These are phyloP conservation scores for Nasua narica DNA, from an alignment of 2,797 vertebrate genomes.

Conservation along the genomic window DNA sequence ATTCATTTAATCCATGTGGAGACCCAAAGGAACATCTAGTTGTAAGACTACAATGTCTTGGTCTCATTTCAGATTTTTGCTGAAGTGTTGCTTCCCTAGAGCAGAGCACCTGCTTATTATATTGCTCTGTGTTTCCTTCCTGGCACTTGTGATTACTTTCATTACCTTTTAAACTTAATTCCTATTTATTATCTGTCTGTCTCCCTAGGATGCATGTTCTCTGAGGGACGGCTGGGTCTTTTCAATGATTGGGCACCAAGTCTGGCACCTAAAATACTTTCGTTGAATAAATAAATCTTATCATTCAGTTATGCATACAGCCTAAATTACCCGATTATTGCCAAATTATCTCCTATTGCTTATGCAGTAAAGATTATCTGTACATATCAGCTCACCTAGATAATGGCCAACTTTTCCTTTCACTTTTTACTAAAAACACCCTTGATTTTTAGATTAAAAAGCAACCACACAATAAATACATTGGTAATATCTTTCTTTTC, in stretches of 20 bases:
- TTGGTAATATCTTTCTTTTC: background rate
- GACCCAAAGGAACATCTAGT: background rate
- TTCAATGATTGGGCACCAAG: background rate
- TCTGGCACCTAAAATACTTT: background rate
- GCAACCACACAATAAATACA: background rate
- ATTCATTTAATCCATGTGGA: background rate
- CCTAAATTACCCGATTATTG: background rate
- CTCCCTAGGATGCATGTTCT: background rate
- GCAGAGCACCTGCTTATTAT: no score
- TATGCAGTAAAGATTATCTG: background rate
- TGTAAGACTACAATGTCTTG: background rate
- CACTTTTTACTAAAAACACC: background rate
- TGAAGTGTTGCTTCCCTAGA: background rate
- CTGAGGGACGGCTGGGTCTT: background rate
- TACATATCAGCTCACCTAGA: background rate
- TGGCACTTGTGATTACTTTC: background rate
- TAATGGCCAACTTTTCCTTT: slow-evolving; percentile 13
- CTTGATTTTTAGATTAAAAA: slow-evolving; percentile 25
- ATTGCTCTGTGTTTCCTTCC: background rate
- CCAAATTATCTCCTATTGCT: background rate
- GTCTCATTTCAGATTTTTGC: background rate
- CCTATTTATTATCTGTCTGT: background rate
- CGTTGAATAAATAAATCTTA: background rate
- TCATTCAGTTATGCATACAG: background rate
- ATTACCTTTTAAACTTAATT: background rate